phyloP scores from a whole-genome alignment of 2,797 vertebrate genomes.

The Tinamus major region DNA sequence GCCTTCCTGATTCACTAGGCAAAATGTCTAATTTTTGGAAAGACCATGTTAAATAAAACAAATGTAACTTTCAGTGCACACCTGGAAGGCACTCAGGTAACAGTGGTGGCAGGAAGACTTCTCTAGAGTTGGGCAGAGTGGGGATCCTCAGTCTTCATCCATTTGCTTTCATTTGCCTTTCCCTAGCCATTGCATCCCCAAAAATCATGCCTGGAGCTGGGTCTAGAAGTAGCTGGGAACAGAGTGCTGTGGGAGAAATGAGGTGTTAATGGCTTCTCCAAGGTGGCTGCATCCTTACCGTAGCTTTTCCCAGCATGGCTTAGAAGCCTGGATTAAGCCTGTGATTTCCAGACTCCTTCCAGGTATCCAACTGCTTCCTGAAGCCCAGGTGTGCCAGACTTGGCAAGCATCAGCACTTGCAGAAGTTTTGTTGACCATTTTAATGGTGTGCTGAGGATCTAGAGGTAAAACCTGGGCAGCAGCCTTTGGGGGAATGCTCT shows the following conservation, averaged over 20 bases:
- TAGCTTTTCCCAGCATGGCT: background rate
- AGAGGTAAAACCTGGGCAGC: background rate
- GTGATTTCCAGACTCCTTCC: background rate
- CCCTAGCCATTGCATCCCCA: background rate
- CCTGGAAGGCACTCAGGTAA: slow-evolving; percentile 48
- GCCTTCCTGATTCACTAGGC: slow-evolving; percentile 13
- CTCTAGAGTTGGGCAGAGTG: background rate
- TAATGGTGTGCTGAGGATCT: background rate
- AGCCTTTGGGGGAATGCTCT: background rate
- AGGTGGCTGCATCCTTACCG: fast-evolving
- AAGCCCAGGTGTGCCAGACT: background rate
- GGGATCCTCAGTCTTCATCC: background rate
- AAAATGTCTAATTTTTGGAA: slow-evolving; percentile 35
- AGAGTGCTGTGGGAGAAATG: fast-evolving
- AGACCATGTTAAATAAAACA: slow-evolving; percentile 47
- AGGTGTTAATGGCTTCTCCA: background rate
- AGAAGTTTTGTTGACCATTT: background rate
- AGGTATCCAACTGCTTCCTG: fast-evolving
- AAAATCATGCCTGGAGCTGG: background rate
- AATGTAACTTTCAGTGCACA: background rate
- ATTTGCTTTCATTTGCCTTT: background rate
- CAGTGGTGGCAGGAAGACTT: background rate
- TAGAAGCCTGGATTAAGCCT: background rate
- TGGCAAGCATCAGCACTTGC: background rate
- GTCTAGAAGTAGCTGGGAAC: background rate